Conservation (phyloP, 2,888 invertebrate genomes). For the Macrophya alboannulata region DNA sequence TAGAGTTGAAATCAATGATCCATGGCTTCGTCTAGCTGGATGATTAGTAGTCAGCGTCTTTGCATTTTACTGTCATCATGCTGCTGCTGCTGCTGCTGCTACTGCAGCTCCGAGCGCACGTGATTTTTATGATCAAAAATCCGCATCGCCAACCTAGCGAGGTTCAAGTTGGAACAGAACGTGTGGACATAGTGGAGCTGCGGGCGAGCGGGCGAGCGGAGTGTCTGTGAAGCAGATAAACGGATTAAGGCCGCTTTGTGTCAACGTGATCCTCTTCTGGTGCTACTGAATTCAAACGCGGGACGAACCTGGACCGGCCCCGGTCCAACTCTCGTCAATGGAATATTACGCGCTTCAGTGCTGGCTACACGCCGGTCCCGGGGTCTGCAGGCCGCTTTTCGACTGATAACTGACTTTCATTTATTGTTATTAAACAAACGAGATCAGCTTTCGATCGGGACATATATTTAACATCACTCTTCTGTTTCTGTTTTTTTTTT, state of each 20-base stretch:
- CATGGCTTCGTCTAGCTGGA: neutral
- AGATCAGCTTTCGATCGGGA: conserved; percentile 40
- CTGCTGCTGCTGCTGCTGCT: neutral
- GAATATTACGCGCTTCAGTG: conserved; percentile 78
- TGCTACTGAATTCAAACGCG: conserved; percentile 72
- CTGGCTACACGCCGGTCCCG: conserved; percentile 73
- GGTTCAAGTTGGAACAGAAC: conserved; percentile 49
- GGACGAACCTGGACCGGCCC: conserved; percentile 60
- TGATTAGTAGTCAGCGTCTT: neutral
- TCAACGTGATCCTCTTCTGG: conserved; percentile 79
- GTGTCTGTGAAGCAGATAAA: conserved; percentile 78
- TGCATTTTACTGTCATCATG: neutral
- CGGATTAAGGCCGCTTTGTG: conserved; percentile 80
- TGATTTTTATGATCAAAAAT: conserved; percentile 23
- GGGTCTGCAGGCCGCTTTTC: conserved; percentile 73
- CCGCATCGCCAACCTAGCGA: neutral
- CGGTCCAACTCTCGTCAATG: conserved; percentile 72
- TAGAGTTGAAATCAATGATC: neutral
- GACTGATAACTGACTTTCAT: conserved; percentile 79
- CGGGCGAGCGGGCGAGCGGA: conserved; percentile 67
- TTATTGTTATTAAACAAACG: conserved; percentile 57
- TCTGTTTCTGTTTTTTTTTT: neutral
- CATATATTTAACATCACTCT: neutral
- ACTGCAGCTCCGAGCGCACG: neutral
- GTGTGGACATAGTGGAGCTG: conserved; percentile 42